Evolutionary conservation across 2,797 vertebrate species (phyloP), one percentile per base, ranked within the genome.

Genomic region (Cuniculus paca): DNA sequence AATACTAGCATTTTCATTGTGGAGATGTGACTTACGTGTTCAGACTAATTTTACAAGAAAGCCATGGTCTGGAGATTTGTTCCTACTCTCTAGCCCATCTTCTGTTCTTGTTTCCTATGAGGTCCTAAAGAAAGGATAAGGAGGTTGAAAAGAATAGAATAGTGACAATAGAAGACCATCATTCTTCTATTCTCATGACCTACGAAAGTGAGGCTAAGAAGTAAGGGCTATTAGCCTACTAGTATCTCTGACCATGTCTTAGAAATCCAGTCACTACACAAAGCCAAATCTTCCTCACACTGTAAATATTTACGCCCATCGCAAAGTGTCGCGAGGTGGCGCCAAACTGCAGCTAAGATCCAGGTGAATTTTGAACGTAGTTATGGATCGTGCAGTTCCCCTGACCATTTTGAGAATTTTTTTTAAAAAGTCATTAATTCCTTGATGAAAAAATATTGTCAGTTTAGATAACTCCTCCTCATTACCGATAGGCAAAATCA

Each of bases 321-420:
- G 39, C 74, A 36, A 79, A 13, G 70, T 75, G 36, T 80, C 96
- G 91, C 91, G 96, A 97, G 96, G 93, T 95, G 96, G 96, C 92
- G 70, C 96, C 94, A 97, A 93, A 97, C 79, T 78, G 86, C 79
- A 97, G 92, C 80, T 82, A 81, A 94, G 95, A 36, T 77, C 54
- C 91, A 96, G 77, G 83, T 89, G 56, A 75, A 87, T 77, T 77
- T 61, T 36, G 84, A 88, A 9, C 50, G 8, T n/a, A 3, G 36
- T 86, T 9, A 6, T 80, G 81, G 22, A 78, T 88, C 45, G 65
- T 31, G 31, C 2, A 3, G 45, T 50, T 82, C n/a, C 54, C 28
- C 31, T 42, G 4, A 22, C 36, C 70, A 65, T 88, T 95, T 94
- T 50, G 63, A 31, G 24, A 16, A 6, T 39, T 88, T 63, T 88